Base-by-base conservation (phyloP, 1,140 invertebrate species). In the Drosophila busckii region DNA sequence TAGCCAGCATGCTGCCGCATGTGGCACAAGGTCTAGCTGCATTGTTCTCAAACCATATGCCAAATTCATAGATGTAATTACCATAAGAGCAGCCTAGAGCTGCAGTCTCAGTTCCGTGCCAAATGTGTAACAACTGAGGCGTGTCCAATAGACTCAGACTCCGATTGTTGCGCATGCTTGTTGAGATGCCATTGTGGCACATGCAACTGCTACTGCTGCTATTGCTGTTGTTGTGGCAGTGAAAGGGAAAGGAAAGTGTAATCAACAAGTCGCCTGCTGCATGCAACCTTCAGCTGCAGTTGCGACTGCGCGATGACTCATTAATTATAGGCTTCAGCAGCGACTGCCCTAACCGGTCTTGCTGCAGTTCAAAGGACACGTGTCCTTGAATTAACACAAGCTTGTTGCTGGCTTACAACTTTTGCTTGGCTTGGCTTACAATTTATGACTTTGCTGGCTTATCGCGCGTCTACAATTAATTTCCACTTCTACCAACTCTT, bases 61-160 rank as follows among this genome's bases (percentile, higher is more conserved):
- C 40, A n/a, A 10, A 19, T 17, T 23, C 28, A 16, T 29, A 54
- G 29, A 28, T 9, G 19, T 46, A 64, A 69, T 75, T 69, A 69
- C 22, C 64, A 75, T 75, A 55, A 69, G 29, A 55, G 42, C 31
- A 42, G 29, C 59, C 37, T 26, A 62, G 13, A n/a, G 9, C 52
- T 40, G 32, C 40, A 17, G 42, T 9, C 34, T 66, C 25, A 68
- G 63, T 73, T 69, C 70, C 69, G 69, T 68, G 50, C 56, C 54
- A 65, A 42, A 70, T 64, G 53, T 65, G 67, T 46, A 65, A 60
- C 60, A 53, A 65, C 59, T 60, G 67, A 70, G 48, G 53, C 67
- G 46, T 48, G 23, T 64, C 58, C 32, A 9, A 40, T 22, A 19
- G 23, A 19, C n/a, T n/a, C n/a, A 26, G 40, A 22, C 26, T 23